phyloP scores from a whole-genome alignment of 2,888 invertebrate genomes.

The Torymus aiolomorphi region DNA sequence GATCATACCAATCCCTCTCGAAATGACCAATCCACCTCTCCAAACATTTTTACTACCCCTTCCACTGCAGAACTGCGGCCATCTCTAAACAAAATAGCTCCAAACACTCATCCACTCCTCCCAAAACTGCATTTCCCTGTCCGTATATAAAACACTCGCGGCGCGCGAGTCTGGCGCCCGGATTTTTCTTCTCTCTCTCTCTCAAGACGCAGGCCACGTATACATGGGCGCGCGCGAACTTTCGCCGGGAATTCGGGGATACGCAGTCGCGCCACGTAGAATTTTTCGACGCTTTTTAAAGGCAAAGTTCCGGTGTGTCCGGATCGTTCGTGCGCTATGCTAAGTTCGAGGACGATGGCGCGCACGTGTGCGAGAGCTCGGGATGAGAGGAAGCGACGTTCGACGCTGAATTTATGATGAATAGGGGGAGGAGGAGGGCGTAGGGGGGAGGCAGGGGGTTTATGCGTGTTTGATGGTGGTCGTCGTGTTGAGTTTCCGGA shows the following conservation, averaged over 20 bases:
- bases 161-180: background rate
- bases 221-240: background rate
- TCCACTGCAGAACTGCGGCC: too few species aligned
- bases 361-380: background rate
- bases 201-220: background rate
- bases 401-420: too few species aligned
- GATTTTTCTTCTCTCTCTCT: background rate
- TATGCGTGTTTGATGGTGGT: too few species aligned
- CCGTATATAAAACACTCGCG: conserved; percentile 22
- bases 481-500: too few species aligned
- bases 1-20: too few species aligned
- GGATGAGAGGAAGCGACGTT: too few species aligned
- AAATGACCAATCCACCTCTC: too few species aligned
- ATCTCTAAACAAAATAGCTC: too few species aligned
- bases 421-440: too few species aligned
- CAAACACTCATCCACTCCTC: too few species aligned
- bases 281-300: background rate
- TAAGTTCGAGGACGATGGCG: background rate
- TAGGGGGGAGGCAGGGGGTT: too few species aligned
- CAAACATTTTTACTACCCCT: too few species aligned
- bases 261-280: conserved; percentile 44
- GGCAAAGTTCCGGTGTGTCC: background rate
- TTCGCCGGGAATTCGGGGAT: conserved; percentile 16
- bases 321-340: background rate
- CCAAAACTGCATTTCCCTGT: background rate